phyloP scores from a whole-genome alignment of 2,113 vertebrate genomes.

The Otus sunia region DNA sequence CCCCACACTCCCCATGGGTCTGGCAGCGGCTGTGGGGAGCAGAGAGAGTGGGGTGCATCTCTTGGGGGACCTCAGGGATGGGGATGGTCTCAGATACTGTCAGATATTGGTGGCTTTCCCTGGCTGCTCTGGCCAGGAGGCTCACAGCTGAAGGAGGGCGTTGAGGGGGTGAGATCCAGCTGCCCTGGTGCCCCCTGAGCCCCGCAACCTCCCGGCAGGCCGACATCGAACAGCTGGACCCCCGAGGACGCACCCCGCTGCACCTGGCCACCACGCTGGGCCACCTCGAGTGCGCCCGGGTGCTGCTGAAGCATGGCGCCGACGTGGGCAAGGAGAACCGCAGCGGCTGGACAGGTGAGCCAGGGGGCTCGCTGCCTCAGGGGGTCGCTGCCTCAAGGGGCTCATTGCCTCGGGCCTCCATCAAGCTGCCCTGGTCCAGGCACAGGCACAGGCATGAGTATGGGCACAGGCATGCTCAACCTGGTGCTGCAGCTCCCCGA shows the following conservation, averaged over 20 bases:
- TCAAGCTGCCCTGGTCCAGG: neutral
- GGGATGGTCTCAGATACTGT: neutral
- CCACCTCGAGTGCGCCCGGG: conserved; percentile 88
- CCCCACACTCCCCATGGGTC: neutral
- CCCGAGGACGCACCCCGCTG: conserved; percentile 91
- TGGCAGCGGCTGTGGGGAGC: neutral
- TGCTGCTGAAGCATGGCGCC: conserved; percentile 88
- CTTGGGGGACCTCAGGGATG: neutral
- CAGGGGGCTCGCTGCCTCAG: no score
- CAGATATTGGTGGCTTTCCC: neutral
- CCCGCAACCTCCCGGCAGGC: conserved; percentile 61
- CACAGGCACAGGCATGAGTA: fast-evolving
- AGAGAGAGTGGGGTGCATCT: neutral
- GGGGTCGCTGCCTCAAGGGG: no score
- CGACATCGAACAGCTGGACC: conserved; percentile 89
- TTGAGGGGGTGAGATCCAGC: fast-evolving
- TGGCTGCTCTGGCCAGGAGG: neutral
- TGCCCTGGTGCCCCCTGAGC: neutral
- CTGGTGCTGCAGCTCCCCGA: neutral
- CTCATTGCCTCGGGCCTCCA: neutral
- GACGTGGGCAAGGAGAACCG: conserved; percentile 94
- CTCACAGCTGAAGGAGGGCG: neutral
- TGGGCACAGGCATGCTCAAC: fast-evolving
- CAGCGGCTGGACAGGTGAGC: conserved; percentile 94
- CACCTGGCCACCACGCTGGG: conserved; percentile 94